Conservation (phyloP, 2,113 vertebrate species). For the Proteles cristata region DNA sequence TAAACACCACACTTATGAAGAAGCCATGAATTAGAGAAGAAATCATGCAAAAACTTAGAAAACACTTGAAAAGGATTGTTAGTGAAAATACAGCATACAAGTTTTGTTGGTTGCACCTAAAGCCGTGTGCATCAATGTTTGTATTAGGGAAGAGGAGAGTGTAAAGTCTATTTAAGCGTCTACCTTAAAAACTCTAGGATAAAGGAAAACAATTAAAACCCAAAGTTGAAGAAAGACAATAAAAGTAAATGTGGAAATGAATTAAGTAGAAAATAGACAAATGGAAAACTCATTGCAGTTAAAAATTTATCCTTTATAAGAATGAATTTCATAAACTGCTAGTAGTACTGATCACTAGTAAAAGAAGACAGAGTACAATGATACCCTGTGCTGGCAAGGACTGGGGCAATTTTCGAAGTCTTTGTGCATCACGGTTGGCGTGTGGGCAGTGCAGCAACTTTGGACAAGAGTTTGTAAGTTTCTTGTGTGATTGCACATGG, state of each 20-base stretch:
- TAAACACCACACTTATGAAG: not conserved
- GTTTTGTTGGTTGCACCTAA: not conserved
- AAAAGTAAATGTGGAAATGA: not conserved
- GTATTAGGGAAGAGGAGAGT: not conserved
- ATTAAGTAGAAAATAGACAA: not conserved
- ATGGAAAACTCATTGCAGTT: not conserved
- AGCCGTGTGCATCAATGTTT: not conserved
- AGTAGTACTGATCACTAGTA: not conserved
- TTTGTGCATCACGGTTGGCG: not conserved
- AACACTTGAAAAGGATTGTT: not conserved
- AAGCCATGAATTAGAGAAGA: not conserved
- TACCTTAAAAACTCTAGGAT: not conserved
- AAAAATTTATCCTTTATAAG: not conserved
- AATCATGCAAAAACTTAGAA: not conserved
- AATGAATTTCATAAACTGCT: not conserved
- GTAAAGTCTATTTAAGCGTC: not conserved
- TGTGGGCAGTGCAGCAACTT: not conserved
- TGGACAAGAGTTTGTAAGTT: too few relatives aligned
- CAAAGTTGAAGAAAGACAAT: not conserved
- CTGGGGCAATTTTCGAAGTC: not conserved
- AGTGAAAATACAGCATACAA: not conserved
- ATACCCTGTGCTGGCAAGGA: too few relatives aligned
- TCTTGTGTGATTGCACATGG: not conserved
- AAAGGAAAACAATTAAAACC: too few relatives aligned
- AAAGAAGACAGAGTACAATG: not conserved